Evolutionary conservation across 2,797 vertebrate genomes (phyloP), one percentile per base, ranked within the genome.

Genomic region (Cygnus olor): DNA sequence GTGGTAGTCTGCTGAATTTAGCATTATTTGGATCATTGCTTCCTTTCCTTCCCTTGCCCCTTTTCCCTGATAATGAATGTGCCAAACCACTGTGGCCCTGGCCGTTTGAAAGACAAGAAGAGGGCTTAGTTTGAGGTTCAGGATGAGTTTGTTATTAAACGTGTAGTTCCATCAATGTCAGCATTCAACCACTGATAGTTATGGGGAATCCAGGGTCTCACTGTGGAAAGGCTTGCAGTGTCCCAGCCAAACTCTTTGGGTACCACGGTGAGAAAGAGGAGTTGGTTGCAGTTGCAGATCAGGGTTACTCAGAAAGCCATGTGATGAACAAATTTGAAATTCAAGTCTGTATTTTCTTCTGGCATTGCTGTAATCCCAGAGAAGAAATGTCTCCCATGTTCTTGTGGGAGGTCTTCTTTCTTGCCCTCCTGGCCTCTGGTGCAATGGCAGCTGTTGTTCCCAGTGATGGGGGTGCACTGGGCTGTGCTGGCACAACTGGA

Each of bases 161-260:
- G 2, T 63, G 27, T 16, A 6, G 81, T 84, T 70, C 56, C 34
- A 10, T 76, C 47, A n/a, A 0, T 32, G 28, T 73, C 54, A n/a
- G 58, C 14, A 6, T 72, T 61, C 65, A 53, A 13, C 18, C 27
- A 9, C 76, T 47, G 19, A 40, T 28, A 80, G 61, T 72, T 70
- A 15, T 0, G 1, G n/a, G 53, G 86, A 69, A n/a, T 71, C 45
- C 28, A 53, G 10, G 45, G 11, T 85, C 36, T 91, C 32, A 0
- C 40, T n/a, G 54, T 51, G 27, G 40, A 49, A 24, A 19, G 32
- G 34, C 15, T 58, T 64, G 22, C 66, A 11, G 19, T 88, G 42
- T 66, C 58, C 38, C 47, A 60, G 40, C 38, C 40, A 47, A 49
- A 64, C 64, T 54, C 18, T 42, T 51, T 34, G 77, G 32, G 49